A percentile compares a stretch with the other conserved stretches of the same genome.
Evolutionary conservation across 2,888 invertebrate genomes (phyloP).

Genomic region (Sabellastarte sp.): DNA sequence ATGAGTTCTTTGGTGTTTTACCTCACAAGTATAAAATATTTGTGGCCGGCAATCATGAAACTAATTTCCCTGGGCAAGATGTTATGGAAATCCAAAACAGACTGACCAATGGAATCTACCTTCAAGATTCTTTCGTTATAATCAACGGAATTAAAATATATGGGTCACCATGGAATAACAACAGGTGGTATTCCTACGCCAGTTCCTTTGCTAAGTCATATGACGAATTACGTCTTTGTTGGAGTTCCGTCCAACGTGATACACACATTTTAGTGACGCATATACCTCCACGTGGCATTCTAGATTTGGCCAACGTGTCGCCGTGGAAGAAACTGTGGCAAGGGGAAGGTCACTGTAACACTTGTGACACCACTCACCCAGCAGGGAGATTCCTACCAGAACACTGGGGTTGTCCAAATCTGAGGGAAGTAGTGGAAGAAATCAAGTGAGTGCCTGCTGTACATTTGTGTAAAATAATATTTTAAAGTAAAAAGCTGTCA

Average conservation of each 20-base stretch:
- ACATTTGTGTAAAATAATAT: too few relatives aligned
- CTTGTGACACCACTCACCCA: conserved; percentile 27
- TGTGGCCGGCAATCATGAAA: conserved; percentile 51
- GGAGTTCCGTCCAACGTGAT: conserved; percentile 40
- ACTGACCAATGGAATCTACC: conserved; percentile 40
- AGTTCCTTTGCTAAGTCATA: conserved; percentile 36
- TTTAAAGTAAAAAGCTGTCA: too few relatives aligned
- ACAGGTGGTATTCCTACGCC: conserved; percentile 36
- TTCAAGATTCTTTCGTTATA: conserved; percentile 39
- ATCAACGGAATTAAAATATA: conserved; percentile 47
- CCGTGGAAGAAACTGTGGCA: conserved; percentile 18
- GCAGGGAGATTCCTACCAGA: conserved; percentile 7
- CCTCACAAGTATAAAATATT: conserved; percentile 48
- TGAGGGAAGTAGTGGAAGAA: conserved; percentile 31
- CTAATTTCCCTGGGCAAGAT: conserved; percentile 30
- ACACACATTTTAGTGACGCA: conserved; percentile 50
- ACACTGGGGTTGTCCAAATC: conserved; percentile 37
- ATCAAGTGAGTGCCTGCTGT: conserved; percentile 42
- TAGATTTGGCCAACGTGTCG: conserved; percentile 34
- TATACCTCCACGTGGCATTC: conserved; percentile 42
- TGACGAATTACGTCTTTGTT: conserved; percentile 32
- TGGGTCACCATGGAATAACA: conserved; percentile 46
- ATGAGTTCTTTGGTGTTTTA: conserved; percentile 38
- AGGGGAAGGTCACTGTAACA: conserved; percentile 17
- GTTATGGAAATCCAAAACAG: conserved; percentile 32